Evolutionary conservation across 2,113 vertebrate species (phyloP).

Genomic region (Muntiacus reevesi): DNA sequence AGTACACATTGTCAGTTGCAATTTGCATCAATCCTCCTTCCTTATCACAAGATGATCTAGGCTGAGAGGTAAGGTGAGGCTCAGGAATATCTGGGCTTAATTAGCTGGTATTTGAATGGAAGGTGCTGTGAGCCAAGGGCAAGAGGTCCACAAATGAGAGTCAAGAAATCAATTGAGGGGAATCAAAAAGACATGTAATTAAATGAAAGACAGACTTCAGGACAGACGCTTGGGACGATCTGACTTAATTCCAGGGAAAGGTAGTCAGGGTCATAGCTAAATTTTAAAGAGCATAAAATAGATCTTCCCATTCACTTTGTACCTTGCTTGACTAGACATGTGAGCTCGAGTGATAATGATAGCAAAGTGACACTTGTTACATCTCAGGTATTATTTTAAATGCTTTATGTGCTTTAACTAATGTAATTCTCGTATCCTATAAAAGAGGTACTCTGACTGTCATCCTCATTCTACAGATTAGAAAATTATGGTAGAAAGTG

Average conservation of each 20-base stretch:
- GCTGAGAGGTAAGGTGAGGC: constrained; percentile 10
- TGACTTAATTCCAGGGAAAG: neutral
- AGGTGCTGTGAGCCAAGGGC: constrained; percentile 29
- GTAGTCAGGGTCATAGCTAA: neutral
- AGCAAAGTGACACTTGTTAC: neutral
- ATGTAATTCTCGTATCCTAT: neutral
- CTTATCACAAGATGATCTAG: neutral
- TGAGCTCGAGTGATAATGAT: neutral
- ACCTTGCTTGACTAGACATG: neutral
- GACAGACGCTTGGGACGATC: neutral
- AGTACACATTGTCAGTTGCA: constrained; percentile 15
- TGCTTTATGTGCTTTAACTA: neutral
- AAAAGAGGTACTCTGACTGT: neutral
- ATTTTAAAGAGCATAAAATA: neutral
- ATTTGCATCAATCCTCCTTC: constrained; percentile 47
- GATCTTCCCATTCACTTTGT: neutral
- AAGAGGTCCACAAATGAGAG: neutral
- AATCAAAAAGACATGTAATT: constrained; percentile 58
- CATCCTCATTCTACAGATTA: neutral
- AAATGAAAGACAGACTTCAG: constrained; percentile 52
- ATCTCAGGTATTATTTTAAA: neutral
- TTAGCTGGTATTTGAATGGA: constrained; percentile 40
- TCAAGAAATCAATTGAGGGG: constrained; percentile 54
- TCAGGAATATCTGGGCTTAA: constrained; percentile 22
- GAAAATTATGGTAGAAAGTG: neutral